phyloP scores from a whole-genome alignment of 1,140 invertebrate species.

The Drosophila kanapiae region DNA sequence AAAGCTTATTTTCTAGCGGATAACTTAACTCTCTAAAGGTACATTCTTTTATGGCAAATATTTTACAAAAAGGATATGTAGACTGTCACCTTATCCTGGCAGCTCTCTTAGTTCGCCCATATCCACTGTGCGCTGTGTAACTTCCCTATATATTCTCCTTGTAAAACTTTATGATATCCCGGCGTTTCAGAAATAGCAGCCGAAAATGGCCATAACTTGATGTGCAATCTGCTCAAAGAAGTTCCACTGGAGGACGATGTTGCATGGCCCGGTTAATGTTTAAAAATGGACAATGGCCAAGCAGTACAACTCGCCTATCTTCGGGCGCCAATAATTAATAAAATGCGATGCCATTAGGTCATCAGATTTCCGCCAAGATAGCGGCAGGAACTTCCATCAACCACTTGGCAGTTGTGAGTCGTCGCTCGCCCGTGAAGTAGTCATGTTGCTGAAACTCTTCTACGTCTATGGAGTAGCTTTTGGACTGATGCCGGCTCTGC shows the following conservation, averaged over 20 bases:
- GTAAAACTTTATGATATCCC: constrained; percentile 30
- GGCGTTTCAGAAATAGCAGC: constrained; percentile 49
- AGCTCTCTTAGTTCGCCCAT: constrained; percentile 11
- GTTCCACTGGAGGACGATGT: constrained; percentile 53
- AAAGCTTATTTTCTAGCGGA: constrained; percentile 15
- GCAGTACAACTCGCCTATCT: too few species aligned
- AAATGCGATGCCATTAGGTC: constrained; percentile 4
- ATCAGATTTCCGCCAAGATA: constrained; percentile 17
- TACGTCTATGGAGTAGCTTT: constrained; percentile 15
- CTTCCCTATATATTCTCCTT: not conserved
- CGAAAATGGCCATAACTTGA: constrained; percentile 1
- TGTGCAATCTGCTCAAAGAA: constrained; percentile 8
- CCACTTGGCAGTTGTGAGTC: not conserved
- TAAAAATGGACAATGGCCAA: too few species aligned
- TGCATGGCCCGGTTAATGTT: too few species aligned
- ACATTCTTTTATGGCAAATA: not conserved
- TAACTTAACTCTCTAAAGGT: constrained; percentile 12
- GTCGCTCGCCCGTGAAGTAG: not conserved
- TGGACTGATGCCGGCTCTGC: constrained; percentile 31
- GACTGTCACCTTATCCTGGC: not conserved
- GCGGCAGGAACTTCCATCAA: not conserved
- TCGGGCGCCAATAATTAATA: constrained; percentile 11
- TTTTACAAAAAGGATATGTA: not conserved
- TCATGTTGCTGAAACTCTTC: constrained; percentile 35
- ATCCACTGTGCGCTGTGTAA: constrained; percentile 13